Conservation (phyloP, 2,797 vertebrate genomes). For the Micrastur ruficollis region DNA sequence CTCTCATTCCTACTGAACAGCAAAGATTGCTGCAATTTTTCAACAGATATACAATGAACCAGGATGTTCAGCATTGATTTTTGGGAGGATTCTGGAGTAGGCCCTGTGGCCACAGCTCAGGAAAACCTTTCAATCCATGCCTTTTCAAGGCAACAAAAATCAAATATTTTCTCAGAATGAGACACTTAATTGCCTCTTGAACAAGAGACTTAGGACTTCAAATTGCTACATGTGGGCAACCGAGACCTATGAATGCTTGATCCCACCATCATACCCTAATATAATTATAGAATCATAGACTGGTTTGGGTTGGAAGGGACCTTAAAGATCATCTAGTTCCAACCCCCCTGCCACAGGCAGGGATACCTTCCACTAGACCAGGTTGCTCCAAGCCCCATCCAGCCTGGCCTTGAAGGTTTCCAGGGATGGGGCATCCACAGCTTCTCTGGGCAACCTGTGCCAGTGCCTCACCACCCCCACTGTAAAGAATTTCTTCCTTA, state of each 20-base stretch:
- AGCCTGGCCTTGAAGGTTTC: not conserved
- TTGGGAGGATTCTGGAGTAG: fast-evolving
- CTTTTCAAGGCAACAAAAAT: not conserved
- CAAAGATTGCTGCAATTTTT: not conserved
- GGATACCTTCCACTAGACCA: not conserved
- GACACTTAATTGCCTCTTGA: not conserved
- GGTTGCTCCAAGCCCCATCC: not conserved
- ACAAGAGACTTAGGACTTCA: not conserved
- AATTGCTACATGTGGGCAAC: not conserved
- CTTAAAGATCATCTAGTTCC: not conserved
- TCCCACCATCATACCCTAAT: not conserved
- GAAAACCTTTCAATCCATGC: not conserved
- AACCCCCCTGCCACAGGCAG: not conserved
- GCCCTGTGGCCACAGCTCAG: not conserved
- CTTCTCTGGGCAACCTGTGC: no score
- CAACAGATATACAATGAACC: not conserved
- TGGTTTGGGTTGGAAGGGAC: not conserved
- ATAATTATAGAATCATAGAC: not conserved
- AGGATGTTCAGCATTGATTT: not conserved
- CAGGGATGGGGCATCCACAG: no score
- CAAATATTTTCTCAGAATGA: not conserved
- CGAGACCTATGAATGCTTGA: not conserved
- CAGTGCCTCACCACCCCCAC: no score
- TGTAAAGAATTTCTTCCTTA: not conserved
- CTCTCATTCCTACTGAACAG: not conserved